Percentiles rank a stretch among this genome's conserved stretches.
Evolutionary conservation across 2,113 vertebrate species (phyloP).

Genomic region (Alouatta palliata): DNA sequence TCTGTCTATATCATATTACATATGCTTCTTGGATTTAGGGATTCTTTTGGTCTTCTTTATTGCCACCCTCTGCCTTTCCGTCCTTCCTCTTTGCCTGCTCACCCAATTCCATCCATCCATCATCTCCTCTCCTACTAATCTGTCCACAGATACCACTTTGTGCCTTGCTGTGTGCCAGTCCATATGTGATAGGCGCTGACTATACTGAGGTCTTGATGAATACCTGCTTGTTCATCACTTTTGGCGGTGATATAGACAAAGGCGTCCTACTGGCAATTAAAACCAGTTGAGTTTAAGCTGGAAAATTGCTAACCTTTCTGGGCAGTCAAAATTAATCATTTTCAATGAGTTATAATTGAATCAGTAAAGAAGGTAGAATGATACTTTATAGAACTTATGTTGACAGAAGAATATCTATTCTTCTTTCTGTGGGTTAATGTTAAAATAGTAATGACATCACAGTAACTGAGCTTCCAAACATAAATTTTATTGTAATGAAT

Average conservation of each 20-base stretch:
- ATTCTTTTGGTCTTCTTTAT: neutral
- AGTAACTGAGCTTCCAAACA: neutral
- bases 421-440: neutral
- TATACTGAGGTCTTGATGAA: neutral
- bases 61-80: neutral
- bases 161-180: neutral
- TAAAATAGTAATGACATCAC: neutral
- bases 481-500: neutral
- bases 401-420: neutral
- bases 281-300: neutral
- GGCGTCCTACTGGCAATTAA: neutral
- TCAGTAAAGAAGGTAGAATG: neutral
- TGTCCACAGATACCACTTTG: neutral
- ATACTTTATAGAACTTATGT: neutral
- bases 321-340: neutral
- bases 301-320: neutral
- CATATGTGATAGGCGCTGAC: neutral
- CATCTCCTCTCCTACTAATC: neutral
- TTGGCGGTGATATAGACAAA: neutral
- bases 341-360: neutral
- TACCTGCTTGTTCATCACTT: neutral
- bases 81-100: neutral
- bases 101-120: neutral
- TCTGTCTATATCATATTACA: rapidly evolving
- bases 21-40: neutral